Evolutionary conservation across 1,140 invertebrate genomes (phyloP).

Genomic region (Maniola jurtina): DNA sequence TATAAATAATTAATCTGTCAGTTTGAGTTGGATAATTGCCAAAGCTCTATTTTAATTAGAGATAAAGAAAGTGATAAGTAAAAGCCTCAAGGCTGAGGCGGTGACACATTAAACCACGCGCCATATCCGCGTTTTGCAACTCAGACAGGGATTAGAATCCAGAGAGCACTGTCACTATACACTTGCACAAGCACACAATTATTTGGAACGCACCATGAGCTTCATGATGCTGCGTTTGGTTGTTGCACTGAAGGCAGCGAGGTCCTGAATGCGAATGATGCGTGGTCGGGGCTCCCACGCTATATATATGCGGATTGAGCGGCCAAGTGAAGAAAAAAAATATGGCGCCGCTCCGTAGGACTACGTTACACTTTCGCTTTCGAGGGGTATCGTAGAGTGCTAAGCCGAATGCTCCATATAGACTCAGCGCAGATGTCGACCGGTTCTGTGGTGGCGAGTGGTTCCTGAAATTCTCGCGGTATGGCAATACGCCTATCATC

Average conservation of each 20-base stretch:
- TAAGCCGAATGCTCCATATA: slow-evolving; percentile 62
- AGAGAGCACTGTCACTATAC: slow-evolving; percentile 50
- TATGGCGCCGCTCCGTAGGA: slow-evolving; percentile 59
- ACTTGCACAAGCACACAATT: slow-evolving; percentile 47
- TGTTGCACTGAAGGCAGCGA: slow-evolving; percentile 78
- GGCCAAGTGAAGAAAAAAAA: slow-evolving; percentile 74
- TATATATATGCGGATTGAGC: slow-evolving; percentile 75
- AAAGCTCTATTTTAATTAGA: slow-evolving; percentile 15
- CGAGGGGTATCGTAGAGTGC: slow-evolving; percentile 54
- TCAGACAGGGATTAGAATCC: slow-evolving; percentile 46
- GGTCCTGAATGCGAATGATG: slow-evolving; percentile 79
- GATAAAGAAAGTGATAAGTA: slow-evolving; percentile 23
- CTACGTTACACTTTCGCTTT: slow-evolving; percentile 78
- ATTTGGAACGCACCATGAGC: slow-evolving; percentile 72
- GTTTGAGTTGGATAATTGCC: slow-evolving; percentile 19
- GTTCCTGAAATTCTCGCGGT: slow-evolving; percentile 41
- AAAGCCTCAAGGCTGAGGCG: slow-evolving; percentile 21
- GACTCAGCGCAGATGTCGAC: slow-evolving; percentile 46
- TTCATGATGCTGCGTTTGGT: slow-evolving; percentile 76
- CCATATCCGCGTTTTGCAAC: slow-evolving; percentile 52
- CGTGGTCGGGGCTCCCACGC: slow-evolving; percentile 61
- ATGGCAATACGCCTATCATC: slow-evolving; percentile 3
- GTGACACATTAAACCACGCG: slow-evolving; percentile 26
- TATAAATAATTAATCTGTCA: slow-evolving; percentile 1
- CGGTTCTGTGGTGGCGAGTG: slow-evolving; percentile 46